A percentile compares a stretch with the other conserved stretches of the same genome.
Evolutionary conservation across 1,140 invertebrate species (phyloP).

Genomic region (Chlorops oryzae): DNA sequence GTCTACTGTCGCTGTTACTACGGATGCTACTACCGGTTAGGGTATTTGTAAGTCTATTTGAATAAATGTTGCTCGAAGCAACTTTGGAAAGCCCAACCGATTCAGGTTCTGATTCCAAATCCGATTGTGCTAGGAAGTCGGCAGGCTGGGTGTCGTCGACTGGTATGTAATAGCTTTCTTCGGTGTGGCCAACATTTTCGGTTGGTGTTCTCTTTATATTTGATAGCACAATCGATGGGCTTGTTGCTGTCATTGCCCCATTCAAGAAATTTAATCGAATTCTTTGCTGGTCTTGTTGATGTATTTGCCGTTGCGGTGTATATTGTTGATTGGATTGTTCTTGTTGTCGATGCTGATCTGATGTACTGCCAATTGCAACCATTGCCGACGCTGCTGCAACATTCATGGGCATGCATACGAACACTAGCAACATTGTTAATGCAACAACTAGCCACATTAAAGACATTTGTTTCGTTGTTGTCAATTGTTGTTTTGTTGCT

Average conservation of each 20-base stretch:
- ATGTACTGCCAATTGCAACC: slow-evolving; percentile 6
- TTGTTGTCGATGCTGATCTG: no score
- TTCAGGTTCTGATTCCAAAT: no score
- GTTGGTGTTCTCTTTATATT: no score
- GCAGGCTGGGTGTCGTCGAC: background rate
- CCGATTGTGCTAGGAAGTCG: background rate
- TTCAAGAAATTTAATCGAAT: no score
- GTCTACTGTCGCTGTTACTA: background rate
- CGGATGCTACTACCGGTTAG: no score
- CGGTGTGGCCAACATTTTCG: background rate
- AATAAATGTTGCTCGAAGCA: no score
- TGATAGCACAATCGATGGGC: no score
- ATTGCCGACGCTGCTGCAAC: background rate
- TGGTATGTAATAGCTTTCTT: slow-evolving; percentile 5
- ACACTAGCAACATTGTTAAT: background rate
- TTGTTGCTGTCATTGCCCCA: no score
- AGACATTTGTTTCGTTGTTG: background rate
- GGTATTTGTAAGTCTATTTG: no score
- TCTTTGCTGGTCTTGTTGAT: background rate
- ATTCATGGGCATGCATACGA: background rate
- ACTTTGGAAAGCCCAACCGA: no score
- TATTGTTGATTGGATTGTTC: background rate
- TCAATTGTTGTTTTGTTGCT: background rate
- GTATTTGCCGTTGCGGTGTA: background rate
- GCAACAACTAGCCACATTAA: background rate